A percentile compares a stretch with the other conserved stretches of the same genome.
Evolutionary conservation across 2,797 vertebrate genomes (phyloP).

Genomic region (Novumbra hubbsi): DNA sequence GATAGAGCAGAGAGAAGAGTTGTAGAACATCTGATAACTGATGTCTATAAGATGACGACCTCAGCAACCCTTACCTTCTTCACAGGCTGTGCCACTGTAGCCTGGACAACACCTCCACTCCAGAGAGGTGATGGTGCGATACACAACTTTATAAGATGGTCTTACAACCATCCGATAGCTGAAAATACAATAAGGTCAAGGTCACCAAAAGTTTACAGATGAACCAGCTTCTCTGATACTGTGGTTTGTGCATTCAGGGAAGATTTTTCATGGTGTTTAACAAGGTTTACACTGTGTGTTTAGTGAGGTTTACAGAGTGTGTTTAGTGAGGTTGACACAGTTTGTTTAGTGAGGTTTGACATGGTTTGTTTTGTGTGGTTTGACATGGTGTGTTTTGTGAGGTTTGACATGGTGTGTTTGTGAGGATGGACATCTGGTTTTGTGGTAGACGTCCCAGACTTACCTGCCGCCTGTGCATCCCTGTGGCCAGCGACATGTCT

Average conservation of each 20-base stretch:
- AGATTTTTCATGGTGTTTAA: neutral
- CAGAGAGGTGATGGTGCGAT: constrained; percentile 85
- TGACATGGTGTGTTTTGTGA: neutral
- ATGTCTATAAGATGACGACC: neutral
- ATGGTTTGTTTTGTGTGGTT: neutral
- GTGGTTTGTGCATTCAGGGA: neutral
- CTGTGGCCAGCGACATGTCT: constrained; percentile 91
- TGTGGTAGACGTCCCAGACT: constrained; percentile 39
- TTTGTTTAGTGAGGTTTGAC: neutral
- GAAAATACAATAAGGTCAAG: constrained; percentile 34
- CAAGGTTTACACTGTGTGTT: neutral
- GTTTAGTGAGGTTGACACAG: neutral
- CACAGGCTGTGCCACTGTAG: constrained; percentile 78
- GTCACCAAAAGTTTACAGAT: neutral
- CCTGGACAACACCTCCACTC: constrained; percentile 96
- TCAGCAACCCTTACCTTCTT: constrained; percentile 76
- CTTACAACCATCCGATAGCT: constrained; percentile 88
- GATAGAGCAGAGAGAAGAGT: neutral
- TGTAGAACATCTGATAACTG: neutral
- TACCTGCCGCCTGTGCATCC: constrained; percentile 88
- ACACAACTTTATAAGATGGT: constrained; percentile 87
- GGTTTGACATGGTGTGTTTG: neutral
- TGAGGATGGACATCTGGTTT: neutral
- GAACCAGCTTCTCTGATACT: neutral
- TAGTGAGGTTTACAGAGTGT: neutral